A percentile compares a stretch with the other conserved stretches of the same genome.
These are phyloP conservation scores for Eulemur rufifrons DNA, from an alignment of 2,113 vertebrate genomes.

Conservation along the genomic window DNA sequence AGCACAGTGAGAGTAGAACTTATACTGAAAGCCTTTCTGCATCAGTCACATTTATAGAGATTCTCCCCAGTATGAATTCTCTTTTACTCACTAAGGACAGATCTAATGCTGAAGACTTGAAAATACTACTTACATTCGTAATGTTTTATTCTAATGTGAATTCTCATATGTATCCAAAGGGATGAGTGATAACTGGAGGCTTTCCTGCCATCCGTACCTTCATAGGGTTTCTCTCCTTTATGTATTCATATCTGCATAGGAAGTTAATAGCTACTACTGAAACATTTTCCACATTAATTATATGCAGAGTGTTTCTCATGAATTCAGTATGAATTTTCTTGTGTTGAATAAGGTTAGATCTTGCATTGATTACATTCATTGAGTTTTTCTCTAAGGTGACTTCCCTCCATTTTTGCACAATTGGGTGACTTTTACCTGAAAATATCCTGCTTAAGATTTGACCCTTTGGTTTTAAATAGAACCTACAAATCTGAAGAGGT, in stretches of 20 bases:
- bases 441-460: background rate
- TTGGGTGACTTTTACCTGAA: background rate
- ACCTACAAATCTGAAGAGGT: background rate
- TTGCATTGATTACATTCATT: background rate
- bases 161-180: background rate
- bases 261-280: background rate
- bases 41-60: background rate
- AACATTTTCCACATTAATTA: background rate
- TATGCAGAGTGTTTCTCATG: background rate
- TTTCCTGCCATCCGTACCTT: background rate
- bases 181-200: background rate
- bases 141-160: background rate
- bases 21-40: background rate
- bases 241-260: background rate
- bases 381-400: background rate
- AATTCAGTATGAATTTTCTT: background rate
- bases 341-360: background rate
- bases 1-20: background rate
- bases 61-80: background rate
- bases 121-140: background rate
- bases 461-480: background rate
- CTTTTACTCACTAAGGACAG: background rate
- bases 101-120: background rate
- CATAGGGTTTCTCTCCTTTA: background rate
- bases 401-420: background rate